Percentiles rank a stretch among this genome's conserved stretches.
Conservation (phyloP, 64 coral and sea anemone genomes). For the Stichodactyla helianthus region DNA sequence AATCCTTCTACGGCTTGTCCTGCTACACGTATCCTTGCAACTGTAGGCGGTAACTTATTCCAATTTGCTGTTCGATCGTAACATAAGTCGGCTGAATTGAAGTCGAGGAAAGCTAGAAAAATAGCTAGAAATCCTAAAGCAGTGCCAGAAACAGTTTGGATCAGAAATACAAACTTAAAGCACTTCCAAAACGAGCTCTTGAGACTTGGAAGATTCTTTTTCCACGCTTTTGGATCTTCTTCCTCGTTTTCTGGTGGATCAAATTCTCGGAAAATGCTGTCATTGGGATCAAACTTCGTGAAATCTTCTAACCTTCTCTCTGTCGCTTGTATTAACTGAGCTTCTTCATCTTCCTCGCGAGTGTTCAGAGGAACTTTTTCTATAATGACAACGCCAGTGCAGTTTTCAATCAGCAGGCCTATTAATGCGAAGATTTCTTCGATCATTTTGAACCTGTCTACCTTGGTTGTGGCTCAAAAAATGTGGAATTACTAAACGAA, state of each 20-base stretch:
- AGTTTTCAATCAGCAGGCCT: background rate
- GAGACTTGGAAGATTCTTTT: background rate
- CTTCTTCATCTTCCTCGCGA: background rate
- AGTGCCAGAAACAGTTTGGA: constrained; percentile 41
- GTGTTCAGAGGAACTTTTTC: background rate
- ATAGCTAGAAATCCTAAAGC: constrained; percentile 36
- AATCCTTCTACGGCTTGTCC: constrained; percentile 64
- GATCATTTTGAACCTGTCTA: background rate
- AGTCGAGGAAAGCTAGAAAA: constrained; percentile 47
- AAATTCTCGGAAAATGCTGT: constrained; percentile 69
- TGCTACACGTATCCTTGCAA: constrained; percentile 54
- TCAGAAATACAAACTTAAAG: constrained; percentile 52
- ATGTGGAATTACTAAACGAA: too few species aligned
- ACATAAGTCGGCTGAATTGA: constrained; percentile 60
- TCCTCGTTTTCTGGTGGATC: constrained; percentile 27
- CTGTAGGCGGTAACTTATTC: constrained; percentile 46
- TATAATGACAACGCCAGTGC: background rate
- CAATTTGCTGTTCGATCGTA: constrained; percentile 51
- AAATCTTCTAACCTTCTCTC: constrained; percentile 29
- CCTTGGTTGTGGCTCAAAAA: too few species aligned
- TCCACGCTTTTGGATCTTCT: constrained; percentile 19
- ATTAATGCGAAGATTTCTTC: background rate
- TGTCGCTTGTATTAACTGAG: background rate
- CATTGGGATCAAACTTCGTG: constrained; percentile 51
- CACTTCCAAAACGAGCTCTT: constrained; percentile 1